Conservation (phyloP, 1,140 invertebrate species). For the Phymorhynchus buccinoides region DNA sequence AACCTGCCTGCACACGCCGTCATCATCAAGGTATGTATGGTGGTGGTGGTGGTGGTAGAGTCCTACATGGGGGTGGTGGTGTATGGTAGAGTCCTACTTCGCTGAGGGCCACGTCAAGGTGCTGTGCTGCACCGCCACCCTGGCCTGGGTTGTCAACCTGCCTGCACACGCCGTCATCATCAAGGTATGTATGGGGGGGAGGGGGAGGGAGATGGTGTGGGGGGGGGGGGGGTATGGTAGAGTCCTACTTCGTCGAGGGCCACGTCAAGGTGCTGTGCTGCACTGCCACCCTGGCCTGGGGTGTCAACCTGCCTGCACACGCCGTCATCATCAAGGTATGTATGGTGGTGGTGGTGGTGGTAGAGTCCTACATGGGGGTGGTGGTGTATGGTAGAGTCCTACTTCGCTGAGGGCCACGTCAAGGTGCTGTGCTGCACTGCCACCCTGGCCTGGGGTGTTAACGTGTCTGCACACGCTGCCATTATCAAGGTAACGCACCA, state of each 20-base stretch:
- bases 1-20: slow-evolving; percentile 98
- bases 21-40: slow-evolving; percentile 93
- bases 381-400: slow-evolving; percentile 71
- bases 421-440: slow-evolving; percentile 97
- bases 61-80: too few relatives aligned
- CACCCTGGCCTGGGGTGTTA: slow-evolving; percentile 98
- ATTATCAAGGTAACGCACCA: slow-evolving; percentile 90
- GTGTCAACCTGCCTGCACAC: slow-evolving; percentile 98
- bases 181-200: slow-evolving; percentile 82
- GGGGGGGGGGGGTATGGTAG: too few relatives aligned
- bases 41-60: too few relatives aligned
- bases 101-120: slow-evolving; percentile 91
- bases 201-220: too few relatives aligned
- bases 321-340: slow-evolving; percentile 94
- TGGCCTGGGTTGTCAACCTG: slow-evolving; percentile 99
- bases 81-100: slow-evolving; percentile 72
- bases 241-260: slow-evolving; percentile 80
- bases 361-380: too few relatives aligned
- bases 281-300: slow-evolving; percentile 99
- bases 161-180: slow-evolving; percentile 98
- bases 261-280: slow-evolving; percentile 94
- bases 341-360: too few relatives aligned
- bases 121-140: slow-evolving; percentile 95
- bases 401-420: slow-evolving; percentile 84
- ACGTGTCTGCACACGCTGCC: slow-evolving; percentile 97